phyloP scores from a whole-genome alignment of 2,113 vertebrate species.

The Laticauda colubrina region DNA sequence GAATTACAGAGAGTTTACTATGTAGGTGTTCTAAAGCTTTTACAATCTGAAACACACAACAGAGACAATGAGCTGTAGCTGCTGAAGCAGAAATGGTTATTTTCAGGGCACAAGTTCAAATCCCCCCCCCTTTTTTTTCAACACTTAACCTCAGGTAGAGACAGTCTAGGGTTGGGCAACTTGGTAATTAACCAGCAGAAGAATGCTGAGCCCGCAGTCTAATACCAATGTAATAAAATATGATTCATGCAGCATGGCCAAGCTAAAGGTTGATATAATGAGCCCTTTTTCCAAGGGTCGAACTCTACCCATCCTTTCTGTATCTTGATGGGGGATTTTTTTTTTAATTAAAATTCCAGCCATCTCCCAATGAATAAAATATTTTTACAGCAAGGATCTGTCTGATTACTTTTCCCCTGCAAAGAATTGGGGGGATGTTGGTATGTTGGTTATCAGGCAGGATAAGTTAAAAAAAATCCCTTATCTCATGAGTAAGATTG shows the following conservation, averaged over 20 bases:
- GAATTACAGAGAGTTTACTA: conserved; percentile 95
- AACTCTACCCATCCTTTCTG: neutral
- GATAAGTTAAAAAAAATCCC: neutral
- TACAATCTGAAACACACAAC: conserved; percentile 82
- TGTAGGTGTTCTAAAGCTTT: conserved; percentile 96
- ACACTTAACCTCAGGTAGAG: conserved; percentile 1
- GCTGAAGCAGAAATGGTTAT: conserved; percentile 18
- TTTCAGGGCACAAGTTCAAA: neutral
- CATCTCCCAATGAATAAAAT: neutral
- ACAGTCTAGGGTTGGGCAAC: conserved; percentile 6
- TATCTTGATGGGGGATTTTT: neutral
- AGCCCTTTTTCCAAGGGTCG: neutral
- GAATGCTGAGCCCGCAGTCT: conserved; percentile 18
- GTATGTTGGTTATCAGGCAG: neutral
- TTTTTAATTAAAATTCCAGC: neutral
- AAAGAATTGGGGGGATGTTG: neutral
- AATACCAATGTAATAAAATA: neutral
- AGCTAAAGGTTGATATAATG: neutral
- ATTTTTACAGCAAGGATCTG: neutral
- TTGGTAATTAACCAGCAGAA: neutral
- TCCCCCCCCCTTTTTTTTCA: neutral
- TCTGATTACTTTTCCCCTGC: neutral
- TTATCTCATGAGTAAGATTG: neutral
- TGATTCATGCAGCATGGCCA: neutral
- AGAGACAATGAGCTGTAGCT: conserved; percentile 37